Evolutionary conservation across 2,888 invertebrate species (phyloP).

Genomic region (Calameuta filiformis): DNA sequence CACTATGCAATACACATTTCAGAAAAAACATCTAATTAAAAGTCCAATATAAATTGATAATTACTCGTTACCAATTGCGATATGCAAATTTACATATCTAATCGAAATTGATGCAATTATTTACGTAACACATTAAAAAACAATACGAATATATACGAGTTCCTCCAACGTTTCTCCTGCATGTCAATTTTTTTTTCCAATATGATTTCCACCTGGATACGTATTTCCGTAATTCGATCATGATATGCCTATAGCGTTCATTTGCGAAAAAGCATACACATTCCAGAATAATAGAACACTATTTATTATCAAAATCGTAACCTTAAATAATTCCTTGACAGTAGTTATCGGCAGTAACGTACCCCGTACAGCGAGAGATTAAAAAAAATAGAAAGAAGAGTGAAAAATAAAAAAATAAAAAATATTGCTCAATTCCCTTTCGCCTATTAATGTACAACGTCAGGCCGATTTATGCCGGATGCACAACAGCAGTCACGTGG

Average conservation of each 20-base stretch:
- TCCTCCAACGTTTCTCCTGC: neutral
- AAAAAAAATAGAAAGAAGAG: neutral
- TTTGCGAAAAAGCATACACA: neutral
- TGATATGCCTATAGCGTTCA: neutral
- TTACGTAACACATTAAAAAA: neutral
- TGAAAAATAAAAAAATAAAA: neutral
- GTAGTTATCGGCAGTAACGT: neutral
- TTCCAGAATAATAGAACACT: neutral
- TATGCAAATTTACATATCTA: too few relatives aligned
- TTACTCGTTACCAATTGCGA: neutral
- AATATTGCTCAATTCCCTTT: conserved; percentile 1
- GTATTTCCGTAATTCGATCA: neutral
- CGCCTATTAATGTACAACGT: neutral
- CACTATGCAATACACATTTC: neutral
- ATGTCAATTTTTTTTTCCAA: neutral
- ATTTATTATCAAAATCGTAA: neutral
- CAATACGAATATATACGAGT: neutral
- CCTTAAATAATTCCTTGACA: neutral
- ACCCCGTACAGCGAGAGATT: neutral
- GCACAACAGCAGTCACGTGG: neutral
- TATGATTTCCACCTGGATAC: neutral
- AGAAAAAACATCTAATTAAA: neutral
- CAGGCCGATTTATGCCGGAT: neutral
- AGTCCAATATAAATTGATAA: neutral
- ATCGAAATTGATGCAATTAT: too few relatives aligned